Evolutionary conservation across 37 sponge, comb jelly and placozoan species (phyloP).

Genomic region (Bolinopsis microptera): DNA sequence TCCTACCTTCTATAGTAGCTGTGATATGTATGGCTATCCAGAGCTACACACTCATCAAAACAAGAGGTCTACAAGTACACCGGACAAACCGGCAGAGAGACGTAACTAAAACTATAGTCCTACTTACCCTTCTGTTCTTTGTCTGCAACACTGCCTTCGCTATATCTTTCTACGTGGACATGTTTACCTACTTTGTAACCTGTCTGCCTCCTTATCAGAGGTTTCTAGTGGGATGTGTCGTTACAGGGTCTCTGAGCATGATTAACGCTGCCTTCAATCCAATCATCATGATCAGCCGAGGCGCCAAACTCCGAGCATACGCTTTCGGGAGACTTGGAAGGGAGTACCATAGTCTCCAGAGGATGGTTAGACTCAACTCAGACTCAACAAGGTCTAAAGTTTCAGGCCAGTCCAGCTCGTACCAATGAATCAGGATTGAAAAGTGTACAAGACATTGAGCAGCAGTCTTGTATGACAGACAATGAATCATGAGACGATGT

Average conservation of each 20-base stretch:
- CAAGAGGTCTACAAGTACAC: not conserved
- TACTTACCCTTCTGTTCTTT: slow-evolving; percentile 3
- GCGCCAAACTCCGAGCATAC: not conserved
- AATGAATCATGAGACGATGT: no score
- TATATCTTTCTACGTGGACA: not conserved
- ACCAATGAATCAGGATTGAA: not conserved
- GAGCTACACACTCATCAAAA: not conserved
- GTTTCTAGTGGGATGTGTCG: not conserved
- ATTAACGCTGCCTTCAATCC: slow-evolving; percentile 10
- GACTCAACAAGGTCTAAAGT: not conserved
- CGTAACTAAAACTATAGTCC: slow-evolving; percentile 2
- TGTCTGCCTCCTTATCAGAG: slow-evolving; percentile 5
- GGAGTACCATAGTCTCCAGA: not conserved
- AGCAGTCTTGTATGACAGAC: no score
- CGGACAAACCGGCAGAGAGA: not conserved
- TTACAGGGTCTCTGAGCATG: not conserved
- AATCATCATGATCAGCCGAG: not conserved
- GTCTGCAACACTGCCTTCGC: slow-evolving; percentile 26
- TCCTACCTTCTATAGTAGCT: not conserved
- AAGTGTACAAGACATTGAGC: not conserved
- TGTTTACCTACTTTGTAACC: not conserved
- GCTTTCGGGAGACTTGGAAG: not conserved
- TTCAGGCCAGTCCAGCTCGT: not conserved
- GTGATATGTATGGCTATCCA: not conserved
- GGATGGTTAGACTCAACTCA: not conserved